A percentile compares a stretch with the other conserved stretches of the same genome.
These are phyloP conservation scores for Pinna nobilis DNA, from an alignment of 1,140 invertebrate genomes.

Conservation along the genomic window DNA sequence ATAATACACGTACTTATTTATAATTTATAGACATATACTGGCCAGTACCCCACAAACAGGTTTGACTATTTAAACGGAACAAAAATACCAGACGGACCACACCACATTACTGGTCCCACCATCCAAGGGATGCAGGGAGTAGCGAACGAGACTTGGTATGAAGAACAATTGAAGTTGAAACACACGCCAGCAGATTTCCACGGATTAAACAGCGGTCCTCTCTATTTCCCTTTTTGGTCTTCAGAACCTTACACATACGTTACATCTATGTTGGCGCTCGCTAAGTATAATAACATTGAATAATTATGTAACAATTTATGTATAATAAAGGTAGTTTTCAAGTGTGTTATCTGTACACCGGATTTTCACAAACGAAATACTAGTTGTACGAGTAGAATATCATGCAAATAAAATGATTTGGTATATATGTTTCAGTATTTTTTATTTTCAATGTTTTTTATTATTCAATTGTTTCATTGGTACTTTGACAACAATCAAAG, in stretches of 20 bases:
- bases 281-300: conserved; percentile 56
- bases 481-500: too few relatives aligned
- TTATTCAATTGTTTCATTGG: too few relatives aligned
- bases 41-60: conserved; percentile 52
- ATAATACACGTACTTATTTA: too few relatives aligned
- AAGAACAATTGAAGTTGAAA: conserved; percentile 24
- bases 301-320: too few relatives aligned
- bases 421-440: too few relatives aligned
- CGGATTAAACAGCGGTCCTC: conserved; percentile 56
- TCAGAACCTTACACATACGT: conserved; percentile 61
- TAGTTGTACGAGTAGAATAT: too few relatives aligned
- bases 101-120: neutral
- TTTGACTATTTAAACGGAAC: conserved; percentile 52
- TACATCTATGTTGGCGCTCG: conserved; percentile 53
- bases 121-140: conserved; percentile 49
- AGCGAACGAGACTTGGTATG: conserved; percentile 39
- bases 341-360: too few relatives aligned
- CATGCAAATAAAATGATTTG: too few relatives aligned
- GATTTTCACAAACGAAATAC: too few relatives aligned
- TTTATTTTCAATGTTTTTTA: too few relatives aligned
- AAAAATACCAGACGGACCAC: conserved; percentile 5
- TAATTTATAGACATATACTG: conserved; percentile 38
- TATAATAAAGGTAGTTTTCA: too few relatives aligned
- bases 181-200: conserved; percentile 53
- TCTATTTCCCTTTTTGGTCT: conserved; percentile 61